phyloP scores from a whole-genome alignment of 2,888 invertebrate species.

The Troides oblongomaculatus region DNA sequence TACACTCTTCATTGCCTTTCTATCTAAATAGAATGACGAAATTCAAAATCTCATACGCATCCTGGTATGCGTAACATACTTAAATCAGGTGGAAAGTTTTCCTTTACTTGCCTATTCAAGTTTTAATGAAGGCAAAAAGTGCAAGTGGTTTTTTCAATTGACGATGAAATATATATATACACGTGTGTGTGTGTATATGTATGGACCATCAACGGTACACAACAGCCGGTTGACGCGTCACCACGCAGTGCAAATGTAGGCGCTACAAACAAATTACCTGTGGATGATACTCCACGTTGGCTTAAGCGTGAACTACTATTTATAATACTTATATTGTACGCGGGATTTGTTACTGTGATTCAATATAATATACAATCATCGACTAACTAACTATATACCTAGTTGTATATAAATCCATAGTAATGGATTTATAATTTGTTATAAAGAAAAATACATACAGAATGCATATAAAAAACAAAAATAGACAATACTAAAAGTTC shows the following conservation, averaged over 20 bases:
- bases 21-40: background rate
- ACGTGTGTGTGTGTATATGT: background rate
- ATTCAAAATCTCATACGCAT: background rate
- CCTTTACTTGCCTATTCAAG: background rate
- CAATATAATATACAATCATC: background rate
- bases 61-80: background rate
- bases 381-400: background rate
- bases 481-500: background rate
- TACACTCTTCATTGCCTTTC: no score
- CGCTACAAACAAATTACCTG: no score
- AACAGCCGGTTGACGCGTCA: no score
- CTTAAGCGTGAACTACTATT: background rate
- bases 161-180: background rate
- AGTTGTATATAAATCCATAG: no score
- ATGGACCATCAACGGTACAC: background rate
- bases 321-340: background rate
- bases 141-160: background rate
- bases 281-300: background rate
- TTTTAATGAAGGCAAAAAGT: background rate
- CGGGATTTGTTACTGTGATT: background rate
- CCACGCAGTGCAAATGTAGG: background rate
- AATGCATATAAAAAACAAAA: background rate
- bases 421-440: background rate
- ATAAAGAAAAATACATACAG: background rate
- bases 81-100: background rate